Conservation (phyloP, 1,140 invertebrate species). For the Trichonephila inaurata region DNA sequence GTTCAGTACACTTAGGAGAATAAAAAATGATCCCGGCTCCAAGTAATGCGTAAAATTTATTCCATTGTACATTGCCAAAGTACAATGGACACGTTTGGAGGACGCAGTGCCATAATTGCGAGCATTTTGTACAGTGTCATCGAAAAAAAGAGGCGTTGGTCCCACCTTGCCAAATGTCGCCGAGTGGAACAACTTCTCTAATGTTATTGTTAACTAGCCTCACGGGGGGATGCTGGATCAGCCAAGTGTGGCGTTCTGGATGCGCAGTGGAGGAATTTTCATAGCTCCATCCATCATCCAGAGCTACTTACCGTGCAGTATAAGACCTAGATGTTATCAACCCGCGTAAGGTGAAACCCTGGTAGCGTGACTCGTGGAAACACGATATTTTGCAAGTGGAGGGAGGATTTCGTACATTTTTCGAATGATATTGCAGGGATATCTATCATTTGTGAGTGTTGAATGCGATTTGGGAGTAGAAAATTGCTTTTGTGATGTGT, state of each 20-base stretch:
- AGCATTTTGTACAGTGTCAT: constrained; percentile 7
- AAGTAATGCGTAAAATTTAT: constrained; percentile 7
- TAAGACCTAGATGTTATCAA: constrained; percentile 19
- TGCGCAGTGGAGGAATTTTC: neutral
- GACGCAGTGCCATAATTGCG: neutral
- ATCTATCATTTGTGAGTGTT: no score
- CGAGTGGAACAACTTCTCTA: neutral
- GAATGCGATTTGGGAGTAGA: no score
- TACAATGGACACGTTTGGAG: neutral
- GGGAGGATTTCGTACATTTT: neutral
- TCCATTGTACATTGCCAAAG: neutral
- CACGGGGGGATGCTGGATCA: constrained; percentile 18
- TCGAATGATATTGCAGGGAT: no score
- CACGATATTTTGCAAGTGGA: neutral
- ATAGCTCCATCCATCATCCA: constrained; percentile 17
- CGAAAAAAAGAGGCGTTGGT: neutral
- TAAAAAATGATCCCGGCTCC: neutral
- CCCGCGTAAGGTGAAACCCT: neutral
- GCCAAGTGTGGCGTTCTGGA: neutral
- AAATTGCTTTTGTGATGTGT: no score
- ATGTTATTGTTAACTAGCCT: neutral
- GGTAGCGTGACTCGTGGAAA: neutral
- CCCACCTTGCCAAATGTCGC: neutral
- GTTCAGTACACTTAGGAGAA: neutral
- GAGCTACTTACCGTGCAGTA: neutral